Conservation (phyloP, 2,113 vertebrate species). For the Burhinus bistriatus region DNA sequence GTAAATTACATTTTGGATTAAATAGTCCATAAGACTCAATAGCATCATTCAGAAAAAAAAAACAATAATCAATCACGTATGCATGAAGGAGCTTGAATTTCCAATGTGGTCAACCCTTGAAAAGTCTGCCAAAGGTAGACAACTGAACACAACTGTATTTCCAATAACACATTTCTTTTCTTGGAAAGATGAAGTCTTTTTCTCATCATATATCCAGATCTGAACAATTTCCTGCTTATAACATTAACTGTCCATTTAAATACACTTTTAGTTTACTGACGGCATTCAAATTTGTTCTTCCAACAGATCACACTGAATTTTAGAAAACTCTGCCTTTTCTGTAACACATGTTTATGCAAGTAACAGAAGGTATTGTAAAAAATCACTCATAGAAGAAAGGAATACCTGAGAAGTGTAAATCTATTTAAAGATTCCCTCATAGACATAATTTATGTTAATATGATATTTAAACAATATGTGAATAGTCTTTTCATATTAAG, state of each 20-base stretch:
- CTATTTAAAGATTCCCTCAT: not conserved
- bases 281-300: not conserved
- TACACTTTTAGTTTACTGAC: not conserved
- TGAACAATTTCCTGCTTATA: not conserved
- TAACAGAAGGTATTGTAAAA: not conserved
- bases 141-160: not conserved
- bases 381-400: not conserved
- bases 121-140: not conserved
- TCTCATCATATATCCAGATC: not conserved
- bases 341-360: not conserved
- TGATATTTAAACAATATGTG: not conserved
- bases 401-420: not conserved
- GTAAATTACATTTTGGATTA: conserved; percentile 8
- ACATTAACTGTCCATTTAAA: not conserved
- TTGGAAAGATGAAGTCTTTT: not conserved
- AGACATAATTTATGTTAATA: not conserved
- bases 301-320: not conserved
- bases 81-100: not conserved
- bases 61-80: not conserved
- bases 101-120: not conserved
- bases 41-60: not conserved
- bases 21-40: not conserved
- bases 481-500: conserved; percentile 15
- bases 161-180: not conserved
- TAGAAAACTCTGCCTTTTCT: not conserved